These are phyloP conservation scores for Harpalus rufipes DNA, from an alignment of 2,888 invertebrate genomes.

Conservation along the genomic window DNA sequence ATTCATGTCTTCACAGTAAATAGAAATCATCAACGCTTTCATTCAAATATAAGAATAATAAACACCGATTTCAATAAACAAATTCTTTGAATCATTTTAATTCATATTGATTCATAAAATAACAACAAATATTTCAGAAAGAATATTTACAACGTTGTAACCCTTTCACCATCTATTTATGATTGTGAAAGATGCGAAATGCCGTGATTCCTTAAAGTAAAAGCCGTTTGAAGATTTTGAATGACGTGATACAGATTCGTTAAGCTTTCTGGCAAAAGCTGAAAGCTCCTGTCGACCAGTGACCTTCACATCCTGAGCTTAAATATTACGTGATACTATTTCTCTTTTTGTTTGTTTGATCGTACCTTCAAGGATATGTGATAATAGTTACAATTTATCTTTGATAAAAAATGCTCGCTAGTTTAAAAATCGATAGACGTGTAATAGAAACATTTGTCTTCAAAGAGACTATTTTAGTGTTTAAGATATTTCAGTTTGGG, in stretches of 20 bases:
- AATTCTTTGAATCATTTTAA: too few species aligned
- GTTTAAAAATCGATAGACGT: too few species aligned
- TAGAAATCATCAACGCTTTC: neutral
- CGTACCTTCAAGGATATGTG: neutral
- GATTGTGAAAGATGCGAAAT: slow-evolving; percentile 14
- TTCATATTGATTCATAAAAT: neutral
- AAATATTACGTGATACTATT: neutral
- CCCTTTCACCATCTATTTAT: neutral
- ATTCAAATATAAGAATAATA: too few species aligned
- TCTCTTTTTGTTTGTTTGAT: slow-evolving; percentile 29
- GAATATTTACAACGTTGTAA: neutral
- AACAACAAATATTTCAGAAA: neutral
- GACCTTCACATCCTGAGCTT: too few species aligned
- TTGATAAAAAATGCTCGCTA: too few species aligned
- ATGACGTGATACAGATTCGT: slow-evolving; percentile 24
- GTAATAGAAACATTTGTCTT: too few species aligned
- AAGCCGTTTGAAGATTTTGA: slow-evolving; percentile 7
- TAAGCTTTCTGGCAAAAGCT: neutral
- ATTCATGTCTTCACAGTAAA: neutral
- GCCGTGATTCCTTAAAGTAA: slow-evolving; percentile 1
- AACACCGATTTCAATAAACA: too few species aligned
- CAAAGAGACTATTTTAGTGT: too few species aligned
- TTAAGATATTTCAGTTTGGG: too few species aligned
- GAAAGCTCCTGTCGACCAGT: too few species aligned
- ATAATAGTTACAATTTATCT: too few species aligned